A percentile compares a stretch with the other conserved stretches of the same genome.
These are phyloP conservation scores for Lasioglossum oenotherae DNA, from an alignment of 2,888 invertebrate species.

Conservation along the genomic window DNA sequence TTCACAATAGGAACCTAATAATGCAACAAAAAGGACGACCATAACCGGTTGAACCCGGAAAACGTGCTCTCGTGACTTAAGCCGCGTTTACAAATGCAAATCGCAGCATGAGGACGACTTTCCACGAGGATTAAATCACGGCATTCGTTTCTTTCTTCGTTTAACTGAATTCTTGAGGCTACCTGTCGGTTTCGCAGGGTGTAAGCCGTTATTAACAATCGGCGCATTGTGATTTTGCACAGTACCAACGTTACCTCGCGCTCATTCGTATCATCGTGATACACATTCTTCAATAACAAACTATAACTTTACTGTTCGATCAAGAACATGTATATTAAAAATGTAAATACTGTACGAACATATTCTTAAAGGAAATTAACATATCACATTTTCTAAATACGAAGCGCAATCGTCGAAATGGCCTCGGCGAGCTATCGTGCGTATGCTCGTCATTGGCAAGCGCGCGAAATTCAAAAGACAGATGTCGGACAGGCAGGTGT, in stretches of 20 bases:
- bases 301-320: too few relatives aligned
- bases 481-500: not conserved
- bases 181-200: conserved; percentile 26
- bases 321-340: not conserved
- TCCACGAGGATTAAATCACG: conserved; percentile 70
- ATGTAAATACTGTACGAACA: not conserved
- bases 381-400: not conserved
- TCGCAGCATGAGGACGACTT: conserved; percentile 69
- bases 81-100: conserved; percentile 76
- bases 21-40: conserved; percentile 63
- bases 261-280: not conserved
- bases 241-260: not conserved
- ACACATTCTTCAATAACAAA: not conserved
- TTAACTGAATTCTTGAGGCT: conserved; percentile 43
- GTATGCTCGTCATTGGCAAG: not conserved
- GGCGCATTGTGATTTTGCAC: conserved; percentile 24
- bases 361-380: not conserved
- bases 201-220: conserved; percentile 46
- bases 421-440: not conserved
- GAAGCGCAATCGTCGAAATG: not conserved
- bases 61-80: conserved; percentile 69
- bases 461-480: conserved; percentile 1
- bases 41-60: conserved; percentile 76
- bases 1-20: conserved; percentile 73
- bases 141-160: conserved; percentile 49